Base-by-base conservation (phyloP, 2,113 vertebrate species). In the Pithys albifrons region DNA sequence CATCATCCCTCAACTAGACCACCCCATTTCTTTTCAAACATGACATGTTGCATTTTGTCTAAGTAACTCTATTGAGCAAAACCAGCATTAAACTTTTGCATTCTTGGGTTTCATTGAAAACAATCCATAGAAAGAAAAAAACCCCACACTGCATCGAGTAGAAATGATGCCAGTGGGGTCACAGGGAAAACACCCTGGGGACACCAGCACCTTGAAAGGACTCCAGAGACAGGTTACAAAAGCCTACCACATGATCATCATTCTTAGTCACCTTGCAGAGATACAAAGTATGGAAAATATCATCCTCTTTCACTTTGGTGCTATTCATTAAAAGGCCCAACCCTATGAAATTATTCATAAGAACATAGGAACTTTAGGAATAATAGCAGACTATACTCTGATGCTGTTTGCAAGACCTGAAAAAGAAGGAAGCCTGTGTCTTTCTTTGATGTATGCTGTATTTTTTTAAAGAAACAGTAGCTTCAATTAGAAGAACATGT, bases 161-260 rank as follows among this genome's bases (percentile, higher is more conserved):
- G 46, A 22, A 61, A 43, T 12, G 17, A 51, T 35, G 18, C 29
- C 52, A 41, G 8, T 41, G 55, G 19, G 16, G 55, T 77, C 41
- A 51, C 5, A 49, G 10, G 20, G 51, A 92, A 95, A 91, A 79
- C 43, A 55, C 25, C 58, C 9, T 31, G 19, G 28, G 16, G 27
- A 74, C 7, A 75, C 33, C 17, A 70, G 51, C 22, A 48, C 51
- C 55, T 41, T 72, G 58, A 74, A 65, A 8, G 2, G n/a, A 43
- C 28, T 77, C 46, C 31, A 72, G 39, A 91, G 43, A 55, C 4
- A 33, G 20, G n/a, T 91, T 71, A 74, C 4, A 3, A 84, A 82
- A 82, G 45, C 57, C 29, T n/a, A 69, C 11, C 67, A 54, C 0
- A 0, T 1, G 3, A 52, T 70, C 73, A 46, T 59, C 3, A 1